phyloP scores from a whole-genome alignment of 2,888 invertebrate species.

The Amphipoea lucens region DNA sequence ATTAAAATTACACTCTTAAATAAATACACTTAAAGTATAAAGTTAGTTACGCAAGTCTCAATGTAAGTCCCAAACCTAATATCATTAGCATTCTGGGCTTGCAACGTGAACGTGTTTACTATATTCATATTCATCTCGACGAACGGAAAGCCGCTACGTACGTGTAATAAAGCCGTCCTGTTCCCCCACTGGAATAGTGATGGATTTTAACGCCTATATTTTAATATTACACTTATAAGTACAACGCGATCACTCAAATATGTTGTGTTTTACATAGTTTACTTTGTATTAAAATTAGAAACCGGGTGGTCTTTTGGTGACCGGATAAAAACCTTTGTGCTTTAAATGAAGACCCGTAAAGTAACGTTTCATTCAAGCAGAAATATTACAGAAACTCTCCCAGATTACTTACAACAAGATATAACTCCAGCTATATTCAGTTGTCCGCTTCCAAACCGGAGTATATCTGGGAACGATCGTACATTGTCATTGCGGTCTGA shows the following conservation, averaged over 20 bases:
- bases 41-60: conserved; percentile 61
- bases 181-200: conserved; percentile 70
- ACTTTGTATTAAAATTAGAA: conserved; percentile 25
- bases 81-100: conserved; percentile 70
- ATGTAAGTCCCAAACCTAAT: conserved; percentile 64
- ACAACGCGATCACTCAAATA: conserved; percentile 46
- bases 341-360: neutral
- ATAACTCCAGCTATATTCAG: neutral
- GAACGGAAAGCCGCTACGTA: conserved; percentile 72
- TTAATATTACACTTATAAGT: conserved; percentile 54
- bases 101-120: conserved; percentile 67
- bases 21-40: conserved; percentile 55
- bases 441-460: conserved; percentile 10
- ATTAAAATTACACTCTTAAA: conserved; percentile 49
- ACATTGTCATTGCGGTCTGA: neutral
- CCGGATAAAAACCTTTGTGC: neutral
- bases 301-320: conserved; percentile 3
- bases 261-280: conserved; percentile 34
- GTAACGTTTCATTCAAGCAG: neutral
- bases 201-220: conserved; percentile 63
- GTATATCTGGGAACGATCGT: conserved; percentile 12
- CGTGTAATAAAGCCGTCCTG: conserved; percentile 71
- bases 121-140: conserved; percentile 75
- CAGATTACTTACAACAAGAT: neutral
- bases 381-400: neutral